Conservation (phyloP, 2,113 vertebrate species). For the Microcebus lehilahytsara region DNA sequence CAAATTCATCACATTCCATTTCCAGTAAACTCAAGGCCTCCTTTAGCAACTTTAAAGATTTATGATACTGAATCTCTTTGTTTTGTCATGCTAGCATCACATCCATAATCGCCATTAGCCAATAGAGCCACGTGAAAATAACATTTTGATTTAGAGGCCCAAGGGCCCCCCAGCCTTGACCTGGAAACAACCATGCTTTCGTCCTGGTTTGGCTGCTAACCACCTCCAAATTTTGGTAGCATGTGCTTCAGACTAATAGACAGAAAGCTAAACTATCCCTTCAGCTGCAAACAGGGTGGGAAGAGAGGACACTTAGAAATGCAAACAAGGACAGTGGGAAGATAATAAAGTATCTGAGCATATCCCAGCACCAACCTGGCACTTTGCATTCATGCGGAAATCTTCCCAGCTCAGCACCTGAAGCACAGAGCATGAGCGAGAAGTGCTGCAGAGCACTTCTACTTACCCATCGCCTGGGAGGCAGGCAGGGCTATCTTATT, state of each 20-base stretch:
- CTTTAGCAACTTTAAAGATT: slow-evolving; percentile 20
- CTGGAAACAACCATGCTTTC: not conserved
- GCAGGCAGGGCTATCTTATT: not conserved
- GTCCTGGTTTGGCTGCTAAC: not conserved
- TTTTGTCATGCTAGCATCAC: not conserved
- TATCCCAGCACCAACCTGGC: not conserved
- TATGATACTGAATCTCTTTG: slow-evolving; percentile 13
- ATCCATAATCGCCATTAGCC: not conserved
- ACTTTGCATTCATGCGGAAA: not conserved
- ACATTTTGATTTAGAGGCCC: slow-evolving; percentile 1
- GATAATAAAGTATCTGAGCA: not conserved
- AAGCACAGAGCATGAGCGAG: not conserved
- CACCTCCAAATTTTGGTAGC: not conserved
- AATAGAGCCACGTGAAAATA: not conserved
- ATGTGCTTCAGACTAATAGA: slow-evolving; percentile 1
- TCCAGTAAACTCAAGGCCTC: not conserved
- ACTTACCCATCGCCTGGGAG: not conserved
- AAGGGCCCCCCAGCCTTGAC: not conserved
- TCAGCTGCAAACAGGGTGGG: not conserved
- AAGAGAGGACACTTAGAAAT: not conserved
- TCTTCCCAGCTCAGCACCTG: not conserved
- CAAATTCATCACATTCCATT: slow-evolving; percentile 4
- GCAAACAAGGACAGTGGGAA: slow-evolving; percentile 9
- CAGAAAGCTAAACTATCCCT: not conserved
- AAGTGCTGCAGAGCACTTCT: not conserved